Evolutionary conservation across 2,888 invertebrate genomes (phyloP), one percentile per base, ranked within the genome.

Genomic region (Aphodius granarius): DNA sequence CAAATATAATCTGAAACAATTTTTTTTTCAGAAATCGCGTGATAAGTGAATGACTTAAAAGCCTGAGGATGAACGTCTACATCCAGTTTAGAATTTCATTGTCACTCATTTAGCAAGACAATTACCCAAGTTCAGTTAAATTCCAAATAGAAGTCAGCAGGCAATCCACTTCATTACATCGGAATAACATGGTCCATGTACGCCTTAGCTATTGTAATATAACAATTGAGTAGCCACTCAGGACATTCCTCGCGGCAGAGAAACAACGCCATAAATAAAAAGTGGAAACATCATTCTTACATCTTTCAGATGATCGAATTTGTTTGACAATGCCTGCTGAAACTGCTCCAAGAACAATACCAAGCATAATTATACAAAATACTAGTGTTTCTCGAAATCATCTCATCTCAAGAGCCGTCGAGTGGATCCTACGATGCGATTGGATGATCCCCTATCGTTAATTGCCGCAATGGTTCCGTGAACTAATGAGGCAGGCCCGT

Each of bases 401-500:
- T 72, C 72, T 68, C 75, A 72, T 72, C 75, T 66, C 21, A 64
- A 63, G 68, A 63, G 70, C 63, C 71, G 66, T 66, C 71, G 63
- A 73, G 71, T 71, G n/a, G n/a, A n/a, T 71, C 73, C 71, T 21
- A 71, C 70, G 70, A 23, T 65, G 21, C 74, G 72, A 77, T 77
- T 77, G 75, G 77, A 74, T 71, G 77, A 74, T 73, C 77, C 70
- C 73, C 74, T 74, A 75, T 73, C 64, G 73, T 72, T 75, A 77
- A 77, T 77, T 77, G 73, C 77, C 62, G 80, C 81, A 80, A 80
- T 81, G 79, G 80, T 82, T 82, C 82, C 81, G 80, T 82, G 81
- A 82, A 82, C 81, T 79, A 80, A 80, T 81, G 81, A 81, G 81
- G 79, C 80, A 79, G 80, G 77, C 78, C 79, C 79, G 80, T 79